Percentiles rank a stretch among this genome's conserved stretches.
Evolutionary conservation across 2,797 vertebrate genomes (phyloP).

Genomic region (Macrochelys suwanniensis): DNA sequence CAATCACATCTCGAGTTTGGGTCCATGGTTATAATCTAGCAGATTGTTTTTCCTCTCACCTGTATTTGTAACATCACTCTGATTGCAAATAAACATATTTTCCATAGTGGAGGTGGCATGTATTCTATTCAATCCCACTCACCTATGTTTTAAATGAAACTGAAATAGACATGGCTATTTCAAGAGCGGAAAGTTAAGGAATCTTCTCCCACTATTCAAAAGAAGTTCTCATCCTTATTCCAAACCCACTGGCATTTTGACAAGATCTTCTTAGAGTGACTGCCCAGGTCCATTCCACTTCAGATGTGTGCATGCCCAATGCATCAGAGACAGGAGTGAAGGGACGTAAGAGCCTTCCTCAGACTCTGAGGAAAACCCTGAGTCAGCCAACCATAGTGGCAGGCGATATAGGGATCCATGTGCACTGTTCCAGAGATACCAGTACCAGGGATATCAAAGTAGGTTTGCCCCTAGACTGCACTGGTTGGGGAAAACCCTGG

Average conservation of each 20-base stretch:
- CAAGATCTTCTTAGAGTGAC: not conserved
- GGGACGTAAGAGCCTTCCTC: too few species aligned
- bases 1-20: not conserved
- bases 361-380: too few species aligned
- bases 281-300: too few species aligned
- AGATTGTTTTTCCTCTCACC: not conserved
- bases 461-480: too few species aligned
- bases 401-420: too few species aligned
- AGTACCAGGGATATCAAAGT: too few species aligned
- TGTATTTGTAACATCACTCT: not conserved
- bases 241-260: not conserved
- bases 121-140: not conserved
- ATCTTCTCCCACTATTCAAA: not conserved
- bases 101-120: not conserved
- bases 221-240: not conserved
- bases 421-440: too few species aligned
- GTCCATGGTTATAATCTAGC: too few species aligned
- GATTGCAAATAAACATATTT: not conserved
- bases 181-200: not conserved
- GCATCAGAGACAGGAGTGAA: too few species aligned
- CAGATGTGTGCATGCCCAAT: too few species aligned
- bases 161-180: not conserved
- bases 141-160: fast-evolving
- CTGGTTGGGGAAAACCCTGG: too few species aligned
- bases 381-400: too few species aligned